These are phyloP conservation scores for Hepsetus odoe DNA, from an alignment of 2,113 vertebrate species.

Conservation along the genomic window DNA sequence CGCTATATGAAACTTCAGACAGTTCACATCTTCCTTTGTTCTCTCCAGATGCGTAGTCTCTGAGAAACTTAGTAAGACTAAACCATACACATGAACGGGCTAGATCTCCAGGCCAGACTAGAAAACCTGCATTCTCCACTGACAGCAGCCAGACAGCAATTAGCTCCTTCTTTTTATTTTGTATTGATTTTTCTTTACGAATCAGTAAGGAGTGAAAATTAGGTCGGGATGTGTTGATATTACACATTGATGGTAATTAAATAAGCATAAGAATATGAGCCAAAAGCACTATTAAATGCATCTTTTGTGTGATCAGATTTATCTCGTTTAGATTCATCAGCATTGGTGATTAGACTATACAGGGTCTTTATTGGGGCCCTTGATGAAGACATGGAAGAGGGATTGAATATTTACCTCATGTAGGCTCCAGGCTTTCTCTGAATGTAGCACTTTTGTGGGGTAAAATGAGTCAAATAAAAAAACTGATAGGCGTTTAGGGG, in stretches of 20 bases:
- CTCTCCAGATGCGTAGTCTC: background rate
- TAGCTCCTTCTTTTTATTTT: background rate
- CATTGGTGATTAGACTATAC: too few relatives aligned
- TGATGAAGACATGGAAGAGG: too few relatives aligned
- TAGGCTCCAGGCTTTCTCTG: too few relatives aligned
- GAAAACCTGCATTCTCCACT: background rate
- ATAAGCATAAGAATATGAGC: background rate
- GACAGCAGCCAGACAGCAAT: background rate
- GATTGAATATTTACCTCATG: too few relatives aligned
- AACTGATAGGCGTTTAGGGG: too few relatives aligned
- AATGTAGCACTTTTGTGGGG: too few relatives aligned
- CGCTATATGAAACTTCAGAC: too few relatives aligned
- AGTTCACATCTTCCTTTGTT: too few relatives aligned
- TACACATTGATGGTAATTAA: background rate
- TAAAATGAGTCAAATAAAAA: too few relatives aligned
- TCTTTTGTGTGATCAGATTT: background rate
- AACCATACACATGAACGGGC: background rate
- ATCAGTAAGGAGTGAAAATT: too few relatives aligned
- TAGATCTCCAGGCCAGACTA: background rate
- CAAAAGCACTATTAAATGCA: background rate
- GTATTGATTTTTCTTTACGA: background rate
- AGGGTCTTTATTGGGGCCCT: too few relatives aligned
- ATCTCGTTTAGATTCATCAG: constrained; percentile 2
- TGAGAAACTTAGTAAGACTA: background rate
- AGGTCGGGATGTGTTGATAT: background rate